These are phyloP conservation scores for Mythimna pallens DNA, from an alignment of 2,888 invertebrate genomes.

Conservation along the genomic window DNA sequence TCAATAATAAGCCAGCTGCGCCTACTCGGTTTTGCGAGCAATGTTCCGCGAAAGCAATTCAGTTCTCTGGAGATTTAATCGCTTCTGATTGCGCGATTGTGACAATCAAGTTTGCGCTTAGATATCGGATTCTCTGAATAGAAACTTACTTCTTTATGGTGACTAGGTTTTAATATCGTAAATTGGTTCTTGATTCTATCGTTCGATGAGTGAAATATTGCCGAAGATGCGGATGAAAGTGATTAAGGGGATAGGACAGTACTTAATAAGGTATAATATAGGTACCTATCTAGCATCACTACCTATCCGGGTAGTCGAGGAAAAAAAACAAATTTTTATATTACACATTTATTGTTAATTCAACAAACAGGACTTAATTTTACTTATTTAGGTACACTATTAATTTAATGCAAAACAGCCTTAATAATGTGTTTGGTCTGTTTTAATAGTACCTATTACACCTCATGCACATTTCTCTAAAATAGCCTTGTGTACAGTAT, in stretches of 20 bases:
- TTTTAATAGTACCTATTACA: too few relatives aligned
- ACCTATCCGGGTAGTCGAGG: not conserved
- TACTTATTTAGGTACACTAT: not conserved
- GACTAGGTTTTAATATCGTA: conserved; percentile 16
- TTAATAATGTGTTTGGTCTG: not conserved
- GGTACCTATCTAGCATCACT: not conserved
- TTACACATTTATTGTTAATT: not conserved
- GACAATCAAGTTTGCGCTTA: conserved; percentile 62
- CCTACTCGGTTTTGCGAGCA: conserved; percentile 60
- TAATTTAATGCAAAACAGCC: not conserved
- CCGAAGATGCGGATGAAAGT: not conserved
- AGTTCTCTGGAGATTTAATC: conserved; percentile 65
- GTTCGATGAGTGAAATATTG: not conserved
- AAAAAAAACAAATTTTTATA: not conserved
- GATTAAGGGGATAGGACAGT: not conserved
- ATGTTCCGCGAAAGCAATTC: conserved; percentile 60
- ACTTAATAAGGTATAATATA: not conserved
- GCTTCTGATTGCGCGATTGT: conserved; percentile 59
- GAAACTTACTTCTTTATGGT: conserved; percentile 27
- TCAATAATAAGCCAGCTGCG: conserved; percentile 49
- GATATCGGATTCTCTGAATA: conserved; percentile 49
- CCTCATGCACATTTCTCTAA: too few relatives aligned
- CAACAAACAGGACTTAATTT: not conserved
- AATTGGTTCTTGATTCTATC: not conserved
- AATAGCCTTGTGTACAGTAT: too few relatives aligned